phyloP scores from a whole-genome alignment of 1,140 invertebrate species.

The Drosophila ironensis region DNA sequence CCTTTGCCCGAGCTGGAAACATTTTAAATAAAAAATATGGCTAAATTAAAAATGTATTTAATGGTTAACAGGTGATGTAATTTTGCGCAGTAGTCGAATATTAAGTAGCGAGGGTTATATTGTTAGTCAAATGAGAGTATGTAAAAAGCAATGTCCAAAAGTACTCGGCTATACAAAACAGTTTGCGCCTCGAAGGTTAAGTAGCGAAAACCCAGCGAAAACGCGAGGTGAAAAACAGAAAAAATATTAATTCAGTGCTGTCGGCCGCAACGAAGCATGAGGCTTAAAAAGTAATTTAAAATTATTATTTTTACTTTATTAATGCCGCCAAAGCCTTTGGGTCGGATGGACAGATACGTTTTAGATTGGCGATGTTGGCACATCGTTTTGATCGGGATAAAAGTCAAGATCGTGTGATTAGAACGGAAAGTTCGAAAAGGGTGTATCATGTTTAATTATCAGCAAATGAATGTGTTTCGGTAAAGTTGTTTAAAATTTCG shows the following conservation, averaged over 20 bases:
- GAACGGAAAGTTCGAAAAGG: not conserved
- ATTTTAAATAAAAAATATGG: too few species aligned
- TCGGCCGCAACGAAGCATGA: conserved; percentile 52
- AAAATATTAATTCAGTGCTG: conserved; percentile 37
- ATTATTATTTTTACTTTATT: conserved; percentile 58
- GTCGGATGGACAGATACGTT: conserved; percentile 31
- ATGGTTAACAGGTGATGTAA: too few species aligned
- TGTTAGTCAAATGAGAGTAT: conserved; percentile 21
- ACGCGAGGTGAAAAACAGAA: conserved; percentile 10
- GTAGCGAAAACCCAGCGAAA: conserved; percentile 45
- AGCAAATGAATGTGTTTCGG: too few species aligned
- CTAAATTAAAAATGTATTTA: too few species aligned
- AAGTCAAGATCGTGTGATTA: conserved; percentile 8
- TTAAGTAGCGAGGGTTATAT: too few species aligned
- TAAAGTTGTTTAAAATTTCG: too few species aligned
- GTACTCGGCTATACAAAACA: conserved; percentile 41
- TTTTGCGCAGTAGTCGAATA: too few species aligned
- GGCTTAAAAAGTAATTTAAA: conserved; percentile 56
- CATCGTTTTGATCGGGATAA: conserved; percentile 31
- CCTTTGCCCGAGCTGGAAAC: too few species aligned
- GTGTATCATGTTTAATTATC: too few species aligned
- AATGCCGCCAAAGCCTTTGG: conserved; percentile 11
- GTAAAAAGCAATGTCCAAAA: conserved; percentile 9
- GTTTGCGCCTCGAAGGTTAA: conserved; percentile 68
- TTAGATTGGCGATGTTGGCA: conserved; percentile 32